Percentiles rank a stretch among this genome's conserved stretches.
phyloP scores from a whole-genome alignment of 37 sponge, comb jelly and placozoan species.

The Eunapius fragilis region DNA sequence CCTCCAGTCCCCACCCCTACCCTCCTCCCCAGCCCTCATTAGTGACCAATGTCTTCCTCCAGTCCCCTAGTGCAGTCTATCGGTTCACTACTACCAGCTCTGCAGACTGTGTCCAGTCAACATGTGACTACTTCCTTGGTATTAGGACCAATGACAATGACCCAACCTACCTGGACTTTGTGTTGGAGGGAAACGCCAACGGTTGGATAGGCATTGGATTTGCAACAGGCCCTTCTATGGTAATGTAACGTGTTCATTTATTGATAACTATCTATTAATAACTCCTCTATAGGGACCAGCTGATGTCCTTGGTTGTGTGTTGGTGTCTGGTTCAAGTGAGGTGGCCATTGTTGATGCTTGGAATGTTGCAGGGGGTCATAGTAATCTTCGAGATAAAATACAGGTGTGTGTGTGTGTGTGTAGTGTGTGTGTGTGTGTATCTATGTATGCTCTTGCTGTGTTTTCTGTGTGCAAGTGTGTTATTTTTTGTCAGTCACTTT shows the following conservation, averaged over 20 bases:
- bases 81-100: not conserved
- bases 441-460: too few species aligned
- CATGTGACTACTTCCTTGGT: constrained; percentile 8
- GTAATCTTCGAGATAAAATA: not conserved
- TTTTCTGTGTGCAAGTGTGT: not conserved
- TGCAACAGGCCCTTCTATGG: not conserved
- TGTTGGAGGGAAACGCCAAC: not conserved
- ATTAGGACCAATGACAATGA: constrained; percentile 9
- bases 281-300: not conserved
- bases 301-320: not conserved
- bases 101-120: not conserved
- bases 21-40: too few species aligned
- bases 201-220: constrained; percentile 29
- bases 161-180: constrained; percentile 10
- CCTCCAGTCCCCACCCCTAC: too few species aligned
- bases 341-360: not conserved
- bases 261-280: not conserved
- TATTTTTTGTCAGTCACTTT: not conserved
- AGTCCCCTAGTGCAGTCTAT: not conserved
- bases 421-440: too few species aligned
- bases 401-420: not conserved
- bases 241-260: not conserved
- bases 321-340: not conserved
- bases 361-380: not conserved
- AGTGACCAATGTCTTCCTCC: not conserved